Base-by-base conservation (phyloP, 1,140 invertebrate genomes). In the Aradophagus sp. region DNA sequence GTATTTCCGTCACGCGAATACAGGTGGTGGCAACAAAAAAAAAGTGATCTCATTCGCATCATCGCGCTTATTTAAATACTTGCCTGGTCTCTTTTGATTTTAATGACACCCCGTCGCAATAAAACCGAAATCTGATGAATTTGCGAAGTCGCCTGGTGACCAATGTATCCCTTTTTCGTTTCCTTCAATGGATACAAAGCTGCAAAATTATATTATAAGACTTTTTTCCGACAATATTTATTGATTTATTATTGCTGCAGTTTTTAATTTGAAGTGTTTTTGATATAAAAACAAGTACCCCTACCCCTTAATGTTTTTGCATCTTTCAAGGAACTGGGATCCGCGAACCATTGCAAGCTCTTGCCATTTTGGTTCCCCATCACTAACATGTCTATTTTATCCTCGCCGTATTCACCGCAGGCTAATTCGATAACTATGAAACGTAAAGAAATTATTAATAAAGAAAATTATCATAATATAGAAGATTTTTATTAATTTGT, bases 341-440 rank as follows among this genome's bases (percentile, higher is more conserved):
- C 87, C 2, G 89, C 86, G 50, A 93, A 93, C 90, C 91, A 94
- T 7, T 87, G 83, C 1, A 90, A 67, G 55, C 84, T 88, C 75
- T 85, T 88, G 2, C 95, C 95, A 76, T 95, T 95, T 61, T 91
- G 87, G 0, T 92, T 90, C 48, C 89, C 91, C 1, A 86, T 83
- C 3, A 92, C 91, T 48, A 97, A 86, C 14, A 88, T 81, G 14
- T 90, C 81, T 2, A 95, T 90, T 84, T 91, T 95, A 74, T 91
- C 92, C 12, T 92, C 89, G 0, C 95, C 96, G 73, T 96, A 93
- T 81, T 97, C 95, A 0, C 92, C 95, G 62, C 93, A 93, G 0
- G 95, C 93, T 67, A 97, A 85, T 86, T 97, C 95, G 76, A 97
- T 96, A 8, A 93, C 92, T 47, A 11, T 29, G 41, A 47, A 4